Evolutionary conservation across 2,888 invertebrate genomes (phyloP).

Genomic region (Tetropium fuscum): DNA sequence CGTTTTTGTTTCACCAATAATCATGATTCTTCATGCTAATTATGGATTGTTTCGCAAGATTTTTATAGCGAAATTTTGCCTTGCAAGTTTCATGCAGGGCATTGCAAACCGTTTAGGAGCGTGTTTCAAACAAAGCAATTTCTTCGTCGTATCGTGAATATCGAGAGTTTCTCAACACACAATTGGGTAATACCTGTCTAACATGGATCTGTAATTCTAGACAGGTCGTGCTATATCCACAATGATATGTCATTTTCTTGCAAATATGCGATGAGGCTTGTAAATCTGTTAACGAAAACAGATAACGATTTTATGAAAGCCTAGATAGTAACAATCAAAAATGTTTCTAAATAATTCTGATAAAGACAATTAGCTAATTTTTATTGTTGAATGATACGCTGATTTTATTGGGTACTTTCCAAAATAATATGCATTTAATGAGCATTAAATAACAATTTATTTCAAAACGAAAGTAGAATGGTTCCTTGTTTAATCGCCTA

Average conservation of each 20-base stretch:
- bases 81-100: conserved; percentile 19
- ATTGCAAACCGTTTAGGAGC: conserved; percentile 31
- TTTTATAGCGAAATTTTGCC: conserved; percentile 20
- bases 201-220: conserved; percentile 44
- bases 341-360: conserved; percentile 7
- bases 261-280: conserved; percentile 6
- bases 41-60: conserved; percentile 19
- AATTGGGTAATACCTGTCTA: conserved; percentile 43
- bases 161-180: conserved; percentile 46
- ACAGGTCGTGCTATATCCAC: conserved; percentile 36
- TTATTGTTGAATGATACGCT: conserved; percentile 41
- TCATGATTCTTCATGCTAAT: conserved; percentile 11
- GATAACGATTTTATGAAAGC: background rate
- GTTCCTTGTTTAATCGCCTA: conserved; percentile 32
- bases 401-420: conserved; percentile 45
- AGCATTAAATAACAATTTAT: conserved; percentile 49
- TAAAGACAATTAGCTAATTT: conserved; percentile 34
- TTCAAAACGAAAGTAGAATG: conserved; percentile 44
- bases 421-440: conserved; percentile 48
- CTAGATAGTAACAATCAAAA: background rate
- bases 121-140: conserved; percentile 37
- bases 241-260: conserved; percentile 34
- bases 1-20: conserved; percentile 2
- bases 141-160: conserved; percentile 47
- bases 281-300: conserved; percentile 4